Base-by-base conservation (phyloP, 2,797 vertebrate genomes). In the Heliangelus exortis region DNA sequence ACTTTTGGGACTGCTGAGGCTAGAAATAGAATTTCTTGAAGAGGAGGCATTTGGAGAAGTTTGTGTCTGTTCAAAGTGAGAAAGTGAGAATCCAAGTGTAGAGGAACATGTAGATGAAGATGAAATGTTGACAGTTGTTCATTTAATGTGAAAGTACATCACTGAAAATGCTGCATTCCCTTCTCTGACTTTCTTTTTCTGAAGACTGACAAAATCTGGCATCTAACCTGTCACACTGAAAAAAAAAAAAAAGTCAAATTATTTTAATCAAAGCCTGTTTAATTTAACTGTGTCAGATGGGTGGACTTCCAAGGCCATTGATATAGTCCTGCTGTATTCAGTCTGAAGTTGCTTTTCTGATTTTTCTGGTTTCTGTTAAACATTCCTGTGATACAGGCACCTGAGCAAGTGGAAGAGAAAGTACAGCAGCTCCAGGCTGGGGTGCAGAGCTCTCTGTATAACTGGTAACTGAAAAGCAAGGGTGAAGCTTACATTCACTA, bases 371-470 rank as follows among this genome's bases (percentile, higher is more conserved):
- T 82, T 48, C 34, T 81, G 21, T 36, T 67, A 25, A n/a, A 55
- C 7, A 4, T 7, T 8, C 2, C 25, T 20, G 31, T 85, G 79
- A n/a, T 51, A 83, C 31, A 20, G 23, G 47, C 14, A 19, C 0
- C 19, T 2, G 2, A 25, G 14, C 12, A n/a, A 31, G 16, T 26
- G 43, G 36, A 34, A 48, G 45, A 15, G 34, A 48, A 45, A 15
- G 14, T 9, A 9, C 41, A 34, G 73, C 45, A n/a, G 10, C 55
- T 66, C 12, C 48, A 29, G 17, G 54, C 34, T 0, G 0, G 12
- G 33, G 8, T 67, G 33, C 15, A 39, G 58, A 36, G 29, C 47
- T 77, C 47, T 77, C 1, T 29, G 28, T n/a, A 4, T 1, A 4
- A 11, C 16, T 45, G 5, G 12, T 66, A 19, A 34, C 41, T 57